A percentile compares a stretch with the other conserved stretches of the same genome.
Evolutionary conservation across 2,113 vertebrate species (phyloP).

Genomic region (Podarcis muralis): DNA sequence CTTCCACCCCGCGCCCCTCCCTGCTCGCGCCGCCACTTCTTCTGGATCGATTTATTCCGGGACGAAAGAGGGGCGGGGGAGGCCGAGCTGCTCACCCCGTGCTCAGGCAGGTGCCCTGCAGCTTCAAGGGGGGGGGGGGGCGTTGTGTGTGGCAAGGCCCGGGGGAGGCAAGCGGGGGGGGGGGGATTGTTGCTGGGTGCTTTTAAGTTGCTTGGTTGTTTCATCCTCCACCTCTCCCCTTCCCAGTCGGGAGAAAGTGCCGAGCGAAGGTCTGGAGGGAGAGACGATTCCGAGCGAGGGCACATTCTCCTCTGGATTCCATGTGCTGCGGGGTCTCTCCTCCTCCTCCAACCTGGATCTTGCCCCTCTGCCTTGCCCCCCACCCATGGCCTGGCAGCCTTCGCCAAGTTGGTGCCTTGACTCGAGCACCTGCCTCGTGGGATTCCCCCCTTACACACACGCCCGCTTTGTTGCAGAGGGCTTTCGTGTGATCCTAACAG

Average conservation of each 20-base stretch:
- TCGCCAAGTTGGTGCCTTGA: background rate
- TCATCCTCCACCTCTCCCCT: background rate
- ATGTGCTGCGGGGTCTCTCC: background rate
- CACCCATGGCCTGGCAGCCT: background rate
- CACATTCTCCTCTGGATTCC: background rate
- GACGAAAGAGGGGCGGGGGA: background rate
- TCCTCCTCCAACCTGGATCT: too few species aligned
- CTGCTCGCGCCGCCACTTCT: background rate
- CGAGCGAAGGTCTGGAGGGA: background rate
- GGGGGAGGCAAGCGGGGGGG: too few species aligned
- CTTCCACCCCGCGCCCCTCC: background rate
- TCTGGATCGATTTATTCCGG: background rate
- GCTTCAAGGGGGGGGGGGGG: background rate
- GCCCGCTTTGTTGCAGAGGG: background rate
- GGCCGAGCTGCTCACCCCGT: background rate
- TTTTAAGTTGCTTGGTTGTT: background rate
- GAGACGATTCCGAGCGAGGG: background rate
- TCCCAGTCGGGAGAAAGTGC: background rate
- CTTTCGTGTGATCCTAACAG: conserved; percentile 18
- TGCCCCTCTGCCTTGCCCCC: background rate
- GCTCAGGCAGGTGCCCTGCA: background rate
- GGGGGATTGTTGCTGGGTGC: background rate
- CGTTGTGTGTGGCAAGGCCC: background rate
- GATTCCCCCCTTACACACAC: background rate
- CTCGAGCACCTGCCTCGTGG: background rate